phyloP scores from a whole-genome alignment of 1,140 invertebrate species.

The Steinernema khuongi region DNA sequence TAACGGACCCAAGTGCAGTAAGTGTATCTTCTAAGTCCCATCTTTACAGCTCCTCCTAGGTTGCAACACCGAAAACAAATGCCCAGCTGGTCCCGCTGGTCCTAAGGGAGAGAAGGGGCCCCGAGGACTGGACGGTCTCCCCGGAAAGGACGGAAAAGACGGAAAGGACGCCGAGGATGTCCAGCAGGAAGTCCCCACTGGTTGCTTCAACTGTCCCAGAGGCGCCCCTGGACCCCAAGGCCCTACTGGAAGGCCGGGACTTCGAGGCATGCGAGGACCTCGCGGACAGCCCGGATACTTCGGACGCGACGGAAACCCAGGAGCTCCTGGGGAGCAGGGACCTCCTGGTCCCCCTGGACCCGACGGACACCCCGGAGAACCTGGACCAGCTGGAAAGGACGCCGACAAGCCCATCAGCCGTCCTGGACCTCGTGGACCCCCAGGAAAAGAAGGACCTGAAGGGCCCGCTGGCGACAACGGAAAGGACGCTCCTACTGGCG shows the following conservation, averaged over 20 bases:
- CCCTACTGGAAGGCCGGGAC: background rate
- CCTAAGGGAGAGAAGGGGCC: no score
- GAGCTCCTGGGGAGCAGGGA: conserved; percentile 35
- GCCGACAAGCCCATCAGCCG: conserved; percentile 45
- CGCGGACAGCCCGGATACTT: no score
- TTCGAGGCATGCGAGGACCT: background rate
- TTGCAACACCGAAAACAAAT: background rate
- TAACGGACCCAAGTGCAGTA: background rate
- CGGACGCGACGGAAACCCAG: conserved; percentile 23
- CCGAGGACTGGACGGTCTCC: background rate
- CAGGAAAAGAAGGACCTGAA: conserved; percentile 24
- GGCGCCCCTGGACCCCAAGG: conserved; percentile 18
- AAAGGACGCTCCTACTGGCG: background rate
- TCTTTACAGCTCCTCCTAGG: background rate
- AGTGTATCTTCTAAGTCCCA: background rate
- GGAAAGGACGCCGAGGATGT: background rate
- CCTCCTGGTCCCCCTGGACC: conserved; percentile 29
- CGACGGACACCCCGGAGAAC: conserved; percentile 31
- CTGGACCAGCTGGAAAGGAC: conserved; percentile 39
- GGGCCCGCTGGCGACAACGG: background rate
- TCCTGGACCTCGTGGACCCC: conserved; percentile 35
- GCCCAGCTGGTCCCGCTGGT: background rate
- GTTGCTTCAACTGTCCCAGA: background rate
- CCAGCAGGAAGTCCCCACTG: background rate
- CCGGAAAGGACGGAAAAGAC: background rate